A percentile compares a stretch with the other conserved stretches of the same genome.
Conservation (phyloP, 2,113 vertebrate species). For the Guaruba guarouba region DNA sequence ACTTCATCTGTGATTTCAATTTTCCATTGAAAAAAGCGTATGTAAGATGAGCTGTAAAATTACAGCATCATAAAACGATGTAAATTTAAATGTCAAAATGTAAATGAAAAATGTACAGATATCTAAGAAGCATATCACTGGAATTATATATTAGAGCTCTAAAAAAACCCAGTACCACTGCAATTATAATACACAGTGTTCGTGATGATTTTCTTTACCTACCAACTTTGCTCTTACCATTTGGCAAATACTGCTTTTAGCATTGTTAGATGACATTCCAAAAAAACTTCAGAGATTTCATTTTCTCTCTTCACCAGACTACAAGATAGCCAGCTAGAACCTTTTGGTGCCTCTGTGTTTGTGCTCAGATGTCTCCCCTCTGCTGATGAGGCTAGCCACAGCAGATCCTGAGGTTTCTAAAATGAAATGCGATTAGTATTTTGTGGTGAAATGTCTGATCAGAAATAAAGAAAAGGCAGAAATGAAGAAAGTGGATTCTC, state of each 20-base stretch:
- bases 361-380: neutral
- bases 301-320: neutral
- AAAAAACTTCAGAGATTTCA: slow-evolving; percentile 1
- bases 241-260: slow-evolving; percentile 49
- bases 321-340: neutral
- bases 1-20: slow-evolving; percentile 56
- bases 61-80: slow-evolving; percentile 46
- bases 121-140: slow-evolving; percentile 19
- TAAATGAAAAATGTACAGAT: slow-evolving; percentile 57
- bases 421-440: slow-evolving; percentile 27
- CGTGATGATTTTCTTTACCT: slow-evolving; percentile 34
- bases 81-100: slow-evolving; percentile 65
- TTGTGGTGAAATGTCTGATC: slow-evolving; percentile 17
- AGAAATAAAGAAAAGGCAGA: slow-evolving; percentile 33
- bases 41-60: slow-evolving; percentile 69
- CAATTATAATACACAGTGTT: slow-evolving; percentile 10
- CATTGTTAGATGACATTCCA: slow-evolving; percentile 26
- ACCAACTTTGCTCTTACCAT: slow-evolving; percentile 31
- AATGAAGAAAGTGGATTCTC: neutral
- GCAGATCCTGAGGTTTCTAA: slow-evolving; percentile 1
- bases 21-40: slow-evolving; percentile 54
- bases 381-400: neutral
- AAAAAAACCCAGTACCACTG: neutral
- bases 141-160: slow-evolving; percentile 11
- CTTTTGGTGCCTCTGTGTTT: neutral